phyloP scores from a whole-genome alignment of 2,113 vertebrate genomes.

The Poeciliopsis retropinna region DNA sequence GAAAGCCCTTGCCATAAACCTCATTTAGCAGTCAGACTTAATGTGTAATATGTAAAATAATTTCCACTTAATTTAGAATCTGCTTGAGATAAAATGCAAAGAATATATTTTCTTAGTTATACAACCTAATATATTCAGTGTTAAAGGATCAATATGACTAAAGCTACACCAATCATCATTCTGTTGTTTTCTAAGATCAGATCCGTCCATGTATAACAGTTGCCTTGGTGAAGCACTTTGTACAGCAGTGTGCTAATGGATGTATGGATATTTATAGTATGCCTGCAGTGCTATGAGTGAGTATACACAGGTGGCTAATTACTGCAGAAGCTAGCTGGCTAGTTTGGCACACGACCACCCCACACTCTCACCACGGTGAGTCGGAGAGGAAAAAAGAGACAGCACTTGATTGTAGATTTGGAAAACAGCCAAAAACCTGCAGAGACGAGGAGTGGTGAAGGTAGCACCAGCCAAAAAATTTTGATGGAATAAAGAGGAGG shows the following conservation, averaged over 20 bases:
- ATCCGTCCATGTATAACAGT: slow-evolving; percentile 23
- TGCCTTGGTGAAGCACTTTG: slow-evolving; percentile 32
- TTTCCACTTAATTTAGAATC: background rate
- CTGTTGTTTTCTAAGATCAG: slow-evolving; percentile 20
- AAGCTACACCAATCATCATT: slow-evolving; percentile 13
- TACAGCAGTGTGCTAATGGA: slow-evolving; percentile 45
- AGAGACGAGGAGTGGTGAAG: slow-evolving; percentile 54
- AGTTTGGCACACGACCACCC: slow-evolving; percentile 68
- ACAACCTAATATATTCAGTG: background rate
- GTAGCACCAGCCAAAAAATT: slow-evolving; percentile 40
- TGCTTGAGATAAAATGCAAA: background rate
- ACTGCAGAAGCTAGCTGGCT: slow-evolving; percentile 67
- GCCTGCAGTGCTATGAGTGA: slow-evolving; percentile 58
- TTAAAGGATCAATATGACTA: slow-evolving; percentile 26
- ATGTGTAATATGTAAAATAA: background rate
- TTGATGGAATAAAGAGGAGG: background rate
- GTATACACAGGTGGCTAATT: slow-evolving; percentile 76
- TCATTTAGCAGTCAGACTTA: background rate
- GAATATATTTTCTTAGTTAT: too few relatives aligned
- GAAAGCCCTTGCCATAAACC: background rate
- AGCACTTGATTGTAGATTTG: slow-evolving; percentile 62
- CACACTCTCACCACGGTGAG: slow-evolving; percentile 54
- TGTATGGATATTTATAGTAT: slow-evolving; percentile 73
- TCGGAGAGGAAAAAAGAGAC: slow-evolving; percentile 40
- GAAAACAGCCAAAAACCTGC: slow-evolving; percentile 64